Conservation (phyloP, 2,888 invertebrate genomes). For the Ceraclea dissimilis region DNA sequence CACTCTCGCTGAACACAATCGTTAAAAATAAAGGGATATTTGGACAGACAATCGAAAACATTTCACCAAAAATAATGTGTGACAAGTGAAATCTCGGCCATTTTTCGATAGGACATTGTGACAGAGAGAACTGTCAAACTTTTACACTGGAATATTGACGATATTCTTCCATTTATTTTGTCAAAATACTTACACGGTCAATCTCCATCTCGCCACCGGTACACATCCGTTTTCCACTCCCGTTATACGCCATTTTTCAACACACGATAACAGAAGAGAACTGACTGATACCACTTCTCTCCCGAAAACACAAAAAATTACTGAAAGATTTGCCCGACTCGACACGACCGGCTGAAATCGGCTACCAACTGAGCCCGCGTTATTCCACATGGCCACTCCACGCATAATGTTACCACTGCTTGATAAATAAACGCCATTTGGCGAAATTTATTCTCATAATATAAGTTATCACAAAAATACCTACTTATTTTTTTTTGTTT, state of each 20-base stretch:
- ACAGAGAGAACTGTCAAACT: constrained; percentile 3
- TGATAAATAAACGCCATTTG: background rate
- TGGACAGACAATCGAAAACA: background rate
- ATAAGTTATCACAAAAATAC: too few species aligned
- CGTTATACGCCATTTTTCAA: constrained; percentile 61
- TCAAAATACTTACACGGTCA: constrained; percentile 41
- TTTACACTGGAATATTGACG: background rate
- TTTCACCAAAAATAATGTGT: background rate
- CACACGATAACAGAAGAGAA: constrained; percentile 9
- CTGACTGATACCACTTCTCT: background rate
- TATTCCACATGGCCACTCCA: constrained; percentile 17
- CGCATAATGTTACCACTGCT: background rate
- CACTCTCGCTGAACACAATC: background rate
- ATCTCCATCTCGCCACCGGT: constrained; percentile 46
- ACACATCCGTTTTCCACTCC: constrained; percentile 54
- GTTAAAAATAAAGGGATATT: background rate
- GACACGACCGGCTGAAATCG: constrained; percentile 17
- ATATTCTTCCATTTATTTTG: background rate
- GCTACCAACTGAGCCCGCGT: constrained; percentile 17
- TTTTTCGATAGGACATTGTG: constrained; percentile 12
- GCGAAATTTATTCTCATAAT: too few species aligned
- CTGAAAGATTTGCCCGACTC: constrained; percentile 3
- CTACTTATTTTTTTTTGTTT: too few species aligned
- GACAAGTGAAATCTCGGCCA: constrained; percentile 12
- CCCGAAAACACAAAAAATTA: constrained; percentile 13